Evolutionary conservation across 2,797 vertebrate species (phyloP), one percentile per base, ranked within the genome.

Genomic region (Anguilla pacifica): DNA sequence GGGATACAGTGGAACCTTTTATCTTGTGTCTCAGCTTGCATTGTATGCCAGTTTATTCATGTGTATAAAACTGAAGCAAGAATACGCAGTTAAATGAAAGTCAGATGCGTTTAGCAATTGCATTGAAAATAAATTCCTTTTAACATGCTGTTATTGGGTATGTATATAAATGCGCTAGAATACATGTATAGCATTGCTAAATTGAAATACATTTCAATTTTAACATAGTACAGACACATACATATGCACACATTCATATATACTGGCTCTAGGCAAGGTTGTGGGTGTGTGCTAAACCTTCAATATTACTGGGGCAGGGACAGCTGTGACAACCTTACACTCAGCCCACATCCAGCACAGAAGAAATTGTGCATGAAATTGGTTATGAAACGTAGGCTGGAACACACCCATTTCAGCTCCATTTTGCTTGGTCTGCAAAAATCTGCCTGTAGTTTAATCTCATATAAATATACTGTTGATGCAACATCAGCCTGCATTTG

Each of bases 291-390:
- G 31, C 35, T 79, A 43, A 43, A 11, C 46, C 79, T n/a, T 46
- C 46, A 35, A 70, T 72, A 87, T 61, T 43, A 51, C 39, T 53
- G 74, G 51, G 88, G 88, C 87, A 86, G 74, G 70, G 87, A 88
- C 89, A 72, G 55, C 55, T 57, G 55, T 57, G 55, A 17, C 55
- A 57, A 43, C 17, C 86, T 88, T 83, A 53, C 85, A 85, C 83
- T 86, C 77, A 53, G 55, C 87, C 90, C 84, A 53, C 84, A 90
- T 89, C 88, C 87, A 90, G 85, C 91, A 90, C 89, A 89, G 89
- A 90, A 89, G 90, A 92, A 92, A 92, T 91, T 91, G 90, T 91
- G 90, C 90, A 91, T 92, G 91, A 92, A 90, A 92, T 92, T 92
- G 90, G 89, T 92, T 90, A 88, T 90, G 90, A 92, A 92, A 91